Evolutionary conservation across 2,888 invertebrate genomes (phyloP).

Genomic region (Encarsia formosa): DNA sequence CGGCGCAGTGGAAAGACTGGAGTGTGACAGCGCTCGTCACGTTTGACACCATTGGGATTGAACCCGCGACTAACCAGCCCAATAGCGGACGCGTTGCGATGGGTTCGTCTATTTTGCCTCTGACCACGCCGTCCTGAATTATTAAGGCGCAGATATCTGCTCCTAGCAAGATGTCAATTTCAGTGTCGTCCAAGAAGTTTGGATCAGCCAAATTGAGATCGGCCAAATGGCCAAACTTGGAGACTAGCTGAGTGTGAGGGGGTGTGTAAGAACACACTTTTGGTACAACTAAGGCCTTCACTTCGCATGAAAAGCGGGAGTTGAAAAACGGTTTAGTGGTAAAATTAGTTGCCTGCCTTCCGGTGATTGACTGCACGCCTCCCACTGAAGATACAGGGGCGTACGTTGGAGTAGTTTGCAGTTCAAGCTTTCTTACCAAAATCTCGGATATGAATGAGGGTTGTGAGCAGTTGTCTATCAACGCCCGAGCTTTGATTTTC

Average conservation of each 20-base stretch:
- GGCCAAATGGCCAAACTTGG: neutral
- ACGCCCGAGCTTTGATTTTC: constrained; percentile 15
- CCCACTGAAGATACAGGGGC: constrained; percentile 23
- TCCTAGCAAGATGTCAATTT: constrained; percentile 12
- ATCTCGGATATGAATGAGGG: too few relatives aligned
- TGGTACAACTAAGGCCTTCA: constrained; percentile 6
- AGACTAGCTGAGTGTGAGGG: neutral
- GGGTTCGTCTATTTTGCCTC: neutral
- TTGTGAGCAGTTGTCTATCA: constrained; percentile 30
- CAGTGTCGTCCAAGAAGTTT: neutral
- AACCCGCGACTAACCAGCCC: constrained; percentile 14
- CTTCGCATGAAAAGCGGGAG: neutral
- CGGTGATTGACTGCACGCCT: neutral
- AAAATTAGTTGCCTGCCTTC: neutral
- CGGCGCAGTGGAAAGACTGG: neutral
- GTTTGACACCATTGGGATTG: neutral
- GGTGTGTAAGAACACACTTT: constrained; percentile 15
- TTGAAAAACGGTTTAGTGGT: neutral
- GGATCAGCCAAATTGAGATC: constrained; percentile 9
- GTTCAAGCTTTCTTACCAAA: too few relatives aligned
- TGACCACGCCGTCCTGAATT: constrained; percentile 2
- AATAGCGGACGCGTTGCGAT: constrained; percentile 1
- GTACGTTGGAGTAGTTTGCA: too few relatives aligned
- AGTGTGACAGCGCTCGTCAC: neutral
- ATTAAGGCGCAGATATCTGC: constrained; percentile 6